Evolutionary conservation across 1,140 invertebrate genomes (phyloP), one percentile per base, ranked within the genome.

Genomic region (Meloidogyne floridensis): DNA sequence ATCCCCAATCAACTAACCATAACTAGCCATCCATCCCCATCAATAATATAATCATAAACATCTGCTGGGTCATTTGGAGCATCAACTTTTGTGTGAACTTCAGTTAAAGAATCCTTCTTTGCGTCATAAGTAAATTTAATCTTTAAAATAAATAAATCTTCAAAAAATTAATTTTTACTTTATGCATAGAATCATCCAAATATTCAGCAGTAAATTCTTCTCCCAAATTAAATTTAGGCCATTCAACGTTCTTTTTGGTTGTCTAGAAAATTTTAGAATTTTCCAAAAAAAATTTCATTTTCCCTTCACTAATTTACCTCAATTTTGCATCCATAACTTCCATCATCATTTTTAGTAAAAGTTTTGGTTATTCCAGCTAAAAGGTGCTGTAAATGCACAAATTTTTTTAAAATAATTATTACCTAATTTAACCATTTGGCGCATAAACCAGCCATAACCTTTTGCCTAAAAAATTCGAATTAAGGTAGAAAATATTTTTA

Each of bases 391-490:
- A 71, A 10, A 81, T 56, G 51, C 53, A 54, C 3, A 78, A 56
- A 56, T 8, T 15, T 13, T 70, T 43, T 8, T 8, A 43, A 51
- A 54, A 54, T 53, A 69, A 20, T 43, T 78, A 32, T 74, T 73
- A 80, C 71, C 82, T 11, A 83, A 56, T 59, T 83, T 83, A 53
- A 84, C 83, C 75, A 83, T 77, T 69, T 83, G 83, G 9, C 84
- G 84, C 84, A 86, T 84, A 78, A 84, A 86, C 84, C 84, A 84
- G 15, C 84, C 84, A 77, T 86, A 84, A 11, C 84, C 85, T 75
- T 72, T 71, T 51, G 72, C 56, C 70, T 73, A 20, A 70, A 65
- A 72, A 83, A 69, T 65, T 51, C 54, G 13, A 54, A 13, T 42
- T 43, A 13, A 80, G 75, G 18, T 2, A 80, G 15, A 80, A 73